Evolutionary conservation across 2,113 vertebrate species (phyloP), one percentile per base, ranked within the genome.

Genomic region (Catharus minimus): DNA sequence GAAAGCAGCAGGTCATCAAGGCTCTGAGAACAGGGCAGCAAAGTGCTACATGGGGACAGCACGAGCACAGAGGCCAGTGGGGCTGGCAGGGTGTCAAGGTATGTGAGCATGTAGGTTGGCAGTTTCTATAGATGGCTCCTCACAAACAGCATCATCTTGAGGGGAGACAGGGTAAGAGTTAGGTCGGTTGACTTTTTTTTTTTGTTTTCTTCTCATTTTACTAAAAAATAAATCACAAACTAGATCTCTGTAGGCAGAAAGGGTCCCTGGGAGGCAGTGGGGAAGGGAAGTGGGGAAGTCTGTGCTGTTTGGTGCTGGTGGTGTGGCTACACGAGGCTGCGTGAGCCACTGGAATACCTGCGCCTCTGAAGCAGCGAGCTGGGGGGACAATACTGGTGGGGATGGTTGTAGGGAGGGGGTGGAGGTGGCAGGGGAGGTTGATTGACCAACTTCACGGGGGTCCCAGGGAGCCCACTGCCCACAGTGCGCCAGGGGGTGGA

Each of bases 381-480:
- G 0, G 99, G 99, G 5, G 99, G 99, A 58, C 98, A 99, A 88
- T 98, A 99, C 94, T 99, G 99, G 95, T 99, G 99, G 2, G 99
- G 99, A 93, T 99, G 99, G 96, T 99, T 99, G 97, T 99, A 99
- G 60, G 99, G 99, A 47, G 98, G 99, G 4, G 99, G 99, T 4
- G 99, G 99, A 1, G 99, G 99, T 8, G 99, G 99, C 75, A 99
- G 97, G 2, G 99, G 99, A 26, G 99, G 99, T 94, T 99, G 99
- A 92, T 98, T 98, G 96, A 96, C 96, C 47, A 97, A 97, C 88
- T 97, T 98, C 91, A 98, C 95, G 0, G 98, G 98, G 85, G 98
- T 98, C 83, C 97, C 97, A 27, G 98, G 97, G 14, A 95, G 91
- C 95, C 96, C 86, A 4, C 97, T 96, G 75, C 98, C 98, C 14